A percentile compares a stretch with the other conserved stretches of the same genome.
These are phyloP conservation scores for Thymelicus acteon DNA, from an alignment of 2,888 invertebrate genomes.

Conservation along the genomic window DNA sequence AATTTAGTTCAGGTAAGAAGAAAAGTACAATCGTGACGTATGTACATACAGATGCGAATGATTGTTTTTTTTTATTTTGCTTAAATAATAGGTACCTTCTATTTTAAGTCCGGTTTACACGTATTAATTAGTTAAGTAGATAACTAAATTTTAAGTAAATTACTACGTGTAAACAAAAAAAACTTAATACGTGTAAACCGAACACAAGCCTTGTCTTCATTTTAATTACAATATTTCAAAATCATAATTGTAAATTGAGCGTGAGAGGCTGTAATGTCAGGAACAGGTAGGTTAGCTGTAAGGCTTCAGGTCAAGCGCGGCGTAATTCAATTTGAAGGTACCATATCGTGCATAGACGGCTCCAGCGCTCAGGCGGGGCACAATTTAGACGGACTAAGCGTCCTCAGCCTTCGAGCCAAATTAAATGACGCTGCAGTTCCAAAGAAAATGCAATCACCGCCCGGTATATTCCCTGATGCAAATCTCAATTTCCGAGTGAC, in stretches of 20 bases:
- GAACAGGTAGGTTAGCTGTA: conserved; percentile 42
- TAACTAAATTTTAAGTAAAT: too few species aligned
- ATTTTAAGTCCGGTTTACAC: too few species aligned
- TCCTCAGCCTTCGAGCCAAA: conserved; percentile 67
- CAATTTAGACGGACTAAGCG: conserved; percentile 68
- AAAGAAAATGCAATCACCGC: conserved; percentile 83
- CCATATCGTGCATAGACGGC: conserved; percentile 35
- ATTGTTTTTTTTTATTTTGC: too few species aligned
- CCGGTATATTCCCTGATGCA: conserved; percentile 76
- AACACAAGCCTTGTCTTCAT: too few species aligned
- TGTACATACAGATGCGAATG: too few species aligned
- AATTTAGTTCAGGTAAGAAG: too few species aligned
- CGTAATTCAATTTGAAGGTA: conserved; percentile 43
- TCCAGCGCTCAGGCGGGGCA: conserved; percentile 58
- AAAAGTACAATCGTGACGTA: too few species aligned
- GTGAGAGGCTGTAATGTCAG: not conserved
- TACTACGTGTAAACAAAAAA: too few species aligned
- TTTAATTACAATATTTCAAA: too few species aligned
- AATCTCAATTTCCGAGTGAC: conserved; percentile 81
- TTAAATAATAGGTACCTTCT: too few species aligned
- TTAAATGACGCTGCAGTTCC: conserved; percentile 79
- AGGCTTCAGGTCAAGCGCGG: conserved; percentile 26
- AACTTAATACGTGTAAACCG: too few species aligned
- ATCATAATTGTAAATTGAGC: not conserved
- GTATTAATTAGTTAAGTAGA: too few species aligned